These are phyloP conservation scores for Cephalopholis sonnerati DNA, from an alignment of 2,113 vertebrate species.

Conservation along the genomic window DNA sequence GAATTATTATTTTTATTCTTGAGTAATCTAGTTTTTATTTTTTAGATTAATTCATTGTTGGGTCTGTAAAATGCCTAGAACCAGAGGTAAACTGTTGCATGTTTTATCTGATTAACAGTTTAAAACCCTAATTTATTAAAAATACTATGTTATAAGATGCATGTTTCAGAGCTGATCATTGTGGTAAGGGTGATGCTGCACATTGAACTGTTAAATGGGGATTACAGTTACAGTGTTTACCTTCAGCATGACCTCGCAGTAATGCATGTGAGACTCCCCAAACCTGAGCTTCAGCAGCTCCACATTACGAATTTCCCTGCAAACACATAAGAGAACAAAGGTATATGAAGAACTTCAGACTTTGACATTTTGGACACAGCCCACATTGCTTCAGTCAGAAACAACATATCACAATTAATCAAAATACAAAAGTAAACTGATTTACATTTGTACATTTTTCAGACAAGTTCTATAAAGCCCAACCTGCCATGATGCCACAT, in stretches of 20 bases:
- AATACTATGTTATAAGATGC: background rate
- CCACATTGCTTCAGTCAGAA: background rate
- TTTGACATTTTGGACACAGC: background rate
- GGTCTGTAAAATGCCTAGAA: background rate
- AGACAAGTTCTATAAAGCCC: background rate
- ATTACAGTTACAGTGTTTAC: conserved; percentile 44
- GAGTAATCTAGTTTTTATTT: background rate
- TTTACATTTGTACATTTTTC: background rate
- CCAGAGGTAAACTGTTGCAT: no score
- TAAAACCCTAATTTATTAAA: no score
- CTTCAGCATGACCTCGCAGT: conserved; percentile 98
- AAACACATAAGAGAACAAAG: conserved; percentile 19
- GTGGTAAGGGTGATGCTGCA: no score
- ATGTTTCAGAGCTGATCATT: no score
- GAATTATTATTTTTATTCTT: background rate
- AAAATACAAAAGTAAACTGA: background rate
- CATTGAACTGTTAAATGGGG: background rate
- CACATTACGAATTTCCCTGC: conserved; percentile 97
- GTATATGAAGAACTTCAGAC: background rate
- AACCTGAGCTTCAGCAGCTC: conserved; percentile 98
- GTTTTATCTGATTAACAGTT: no score
- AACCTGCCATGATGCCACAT: background rate
- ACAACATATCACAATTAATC: background rate
- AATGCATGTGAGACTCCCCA: conserved; percentile 98
- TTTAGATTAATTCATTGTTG: background rate